Evolutionary conservation across 2,888 invertebrate genomes (phyloP), one percentile per base, ranked within the genome.

Genomic region (Diplolepis rosae): DNA sequence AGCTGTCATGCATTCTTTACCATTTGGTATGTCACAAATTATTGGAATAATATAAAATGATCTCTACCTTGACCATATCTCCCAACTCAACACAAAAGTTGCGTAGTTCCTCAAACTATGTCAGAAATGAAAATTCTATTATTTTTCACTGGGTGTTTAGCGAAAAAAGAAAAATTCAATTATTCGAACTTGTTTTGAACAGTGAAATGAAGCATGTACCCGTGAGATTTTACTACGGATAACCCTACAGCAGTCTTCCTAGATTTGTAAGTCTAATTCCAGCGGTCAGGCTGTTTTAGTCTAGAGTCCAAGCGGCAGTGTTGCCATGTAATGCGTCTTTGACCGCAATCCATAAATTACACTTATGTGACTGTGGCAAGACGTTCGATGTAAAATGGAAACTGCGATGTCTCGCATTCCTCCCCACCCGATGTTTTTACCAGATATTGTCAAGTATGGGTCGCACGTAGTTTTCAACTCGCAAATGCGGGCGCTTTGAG

Each of bases 301-400:
- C 27, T 22, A n/a, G 3, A 35, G 45, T 45, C 1, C 9, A 45
- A 45, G 18, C 9, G 11, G 18, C 45, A 22, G 61, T 22, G 4
- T 24, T 61, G 27, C 66, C 74, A 76, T 75, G 77, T 76, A 80
- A 78, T 80, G 77, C 73, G 76, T 75, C 66, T 72, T 68, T 73
- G 74, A 72, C 77, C 77, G 76, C 77, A 70, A 77, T 78, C 74
- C 77, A 80, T 80, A 78, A 77, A 80, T 80, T 77, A 77, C 72
- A 76, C 73, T 78, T 42, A 51, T 32, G n/a, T 65, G 51, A 48
- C 24, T 67, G 27, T 9, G 9, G 71, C 35, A 67, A 68, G 65
- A 61, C 66, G 7, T 39, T 61, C 5, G 61, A 39, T 27, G 66
- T 15, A 32, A 67, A 67, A 69, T 56, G 68, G 28, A 66, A 39